Conservation (phyloP, 2,888 invertebrate species). For the Campaea margaritaria region DNA sequence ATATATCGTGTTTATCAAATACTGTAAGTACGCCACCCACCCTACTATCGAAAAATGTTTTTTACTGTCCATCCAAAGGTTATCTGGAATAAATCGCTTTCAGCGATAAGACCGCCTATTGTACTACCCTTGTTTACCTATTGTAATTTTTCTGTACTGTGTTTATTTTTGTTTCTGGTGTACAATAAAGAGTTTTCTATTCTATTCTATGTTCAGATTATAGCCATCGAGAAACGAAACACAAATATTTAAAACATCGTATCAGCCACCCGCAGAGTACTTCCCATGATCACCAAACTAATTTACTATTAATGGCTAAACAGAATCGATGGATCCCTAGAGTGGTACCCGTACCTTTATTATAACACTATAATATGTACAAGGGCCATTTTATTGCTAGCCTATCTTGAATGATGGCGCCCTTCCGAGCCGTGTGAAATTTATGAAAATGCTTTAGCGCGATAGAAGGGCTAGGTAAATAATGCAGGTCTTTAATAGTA, state of each 20-base stretch:
- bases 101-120: no score
- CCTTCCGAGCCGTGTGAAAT: conserved; percentile 65
- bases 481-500: conserved; percentile 49
- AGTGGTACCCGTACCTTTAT: conserved; percentile 67
- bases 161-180: no score
- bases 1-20: no score
- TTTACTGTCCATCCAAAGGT: no score
- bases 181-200: no score
- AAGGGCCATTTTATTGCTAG: conserved; percentile 75
- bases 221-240: no score
- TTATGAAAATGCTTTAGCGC: conserved; percentile 68
- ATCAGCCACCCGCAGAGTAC: conserved; percentile 24
- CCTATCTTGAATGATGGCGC: conserved; percentile 69
- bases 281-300: conserved; percentile 33
- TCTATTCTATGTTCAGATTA: no score
- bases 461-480: conserved; percentile 54
- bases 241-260: conserved; percentile 2
- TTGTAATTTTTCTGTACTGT: no score
- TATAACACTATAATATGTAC: conserved; percentile 76
- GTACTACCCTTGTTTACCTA: no score
- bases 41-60: no score
- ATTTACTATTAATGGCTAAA: conserved; percentile 70
- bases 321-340: conserved; percentile 76
- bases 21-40: no score
- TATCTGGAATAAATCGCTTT: no score